A percentile compares a stretch with the other conserved stretches of the same genome.
These are phyloP conservation scores for Kryptolebias ocellatus DNA, from an alignment of 2,797 vertebrate genomes.

Conservation along the genomic window DNA sequence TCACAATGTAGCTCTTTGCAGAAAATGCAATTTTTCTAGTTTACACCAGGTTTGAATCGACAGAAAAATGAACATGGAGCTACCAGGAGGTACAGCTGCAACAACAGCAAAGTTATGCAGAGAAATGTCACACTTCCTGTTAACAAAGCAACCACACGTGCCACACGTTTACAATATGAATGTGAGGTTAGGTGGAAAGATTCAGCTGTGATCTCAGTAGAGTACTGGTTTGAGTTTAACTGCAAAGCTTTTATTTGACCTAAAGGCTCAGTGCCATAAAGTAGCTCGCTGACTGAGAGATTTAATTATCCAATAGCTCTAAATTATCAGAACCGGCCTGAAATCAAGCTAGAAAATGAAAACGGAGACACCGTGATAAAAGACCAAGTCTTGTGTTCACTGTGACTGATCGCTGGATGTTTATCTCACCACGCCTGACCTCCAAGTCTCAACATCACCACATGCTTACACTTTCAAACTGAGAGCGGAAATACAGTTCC, in stretches of 20 bases:
- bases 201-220: neutral
- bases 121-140: conserved; percentile 35
- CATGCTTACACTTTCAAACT: conserved; percentile 39
- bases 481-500: conserved; percentile 28
- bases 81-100: neutral
- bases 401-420: conserved; percentile 31
- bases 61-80: neutral
- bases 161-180: conserved; percentile 28
- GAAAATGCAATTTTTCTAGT: no score
- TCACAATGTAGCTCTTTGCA: no score
- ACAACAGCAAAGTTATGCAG: neutral
- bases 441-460: conserved; percentile 12
- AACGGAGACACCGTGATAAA: conserved; percentile 26
- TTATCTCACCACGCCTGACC: conserved; percentile 23
- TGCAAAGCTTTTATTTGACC: conserved; percentile 6
- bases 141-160: conserved; percentile 26
- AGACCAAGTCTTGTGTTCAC: conserved; percentile 19
- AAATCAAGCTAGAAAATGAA: conserved; percentile 18
- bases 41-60: no score
- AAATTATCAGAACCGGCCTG: conserved; percentile 8
- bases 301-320: conserved; percentile 25
- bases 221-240: neutral
- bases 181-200: neutral
- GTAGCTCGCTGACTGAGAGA: neutral
- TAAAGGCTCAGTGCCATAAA: conserved; percentile 3